These are phyloP conservation scores for Diogma glabrata DNA, from an alignment of 2,888 invertebrate genomes.

Conservation along the genomic window DNA sequence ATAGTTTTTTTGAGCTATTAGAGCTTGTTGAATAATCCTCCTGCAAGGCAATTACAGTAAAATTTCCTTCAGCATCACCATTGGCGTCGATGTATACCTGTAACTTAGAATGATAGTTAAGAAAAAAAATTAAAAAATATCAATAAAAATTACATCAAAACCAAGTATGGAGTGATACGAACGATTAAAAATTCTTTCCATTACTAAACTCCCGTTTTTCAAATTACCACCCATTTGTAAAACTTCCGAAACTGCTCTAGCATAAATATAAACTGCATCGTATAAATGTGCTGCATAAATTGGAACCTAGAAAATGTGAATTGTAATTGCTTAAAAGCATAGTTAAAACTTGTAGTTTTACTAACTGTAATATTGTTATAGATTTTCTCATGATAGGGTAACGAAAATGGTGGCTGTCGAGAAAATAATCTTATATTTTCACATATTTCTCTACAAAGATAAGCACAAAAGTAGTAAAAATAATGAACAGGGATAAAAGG, in stretches of 20 bases:
- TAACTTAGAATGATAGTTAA: conserved; percentile 11
- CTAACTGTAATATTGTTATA: conserved; percentile 60
- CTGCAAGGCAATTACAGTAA: conserved; percentile 69
- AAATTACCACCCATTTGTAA: conserved; percentile 54
- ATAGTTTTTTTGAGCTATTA: conserved; percentile 47
- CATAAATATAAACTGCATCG: conserved; percentile 81
- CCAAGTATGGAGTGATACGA: conserved; percentile 68
- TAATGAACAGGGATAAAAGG: no score
- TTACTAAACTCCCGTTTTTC: conserved; percentile 63
- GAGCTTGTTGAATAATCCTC: conserved; percentile 41
- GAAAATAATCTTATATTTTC: conserved; percentile 59
- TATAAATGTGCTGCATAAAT: conserved; percentile 76
- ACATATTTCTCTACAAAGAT: conserved; percentile 55
- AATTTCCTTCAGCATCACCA: conserved; percentile 88
- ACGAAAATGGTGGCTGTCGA: conserved; percentile 60
- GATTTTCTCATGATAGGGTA: conserved; percentile 64
- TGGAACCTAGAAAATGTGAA: no score
- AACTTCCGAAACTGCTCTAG: conserved; percentile 64
- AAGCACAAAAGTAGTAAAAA: no score
- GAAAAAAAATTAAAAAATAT: not conserved
- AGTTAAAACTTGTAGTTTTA: conserved; percentile 37
- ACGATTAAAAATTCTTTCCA: conserved; percentile 62
- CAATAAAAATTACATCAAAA: conserved; percentile 48
- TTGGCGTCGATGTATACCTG: conserved; percentile 75
- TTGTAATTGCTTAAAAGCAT: no score